Percentiles rank a stretch among this genome's conserved stretches.
These are phyloP conservation scores for Mastomys coucha DNA, from an alignment of 2,113 vertebrate species.

Conservation along the genomic window DNA sequence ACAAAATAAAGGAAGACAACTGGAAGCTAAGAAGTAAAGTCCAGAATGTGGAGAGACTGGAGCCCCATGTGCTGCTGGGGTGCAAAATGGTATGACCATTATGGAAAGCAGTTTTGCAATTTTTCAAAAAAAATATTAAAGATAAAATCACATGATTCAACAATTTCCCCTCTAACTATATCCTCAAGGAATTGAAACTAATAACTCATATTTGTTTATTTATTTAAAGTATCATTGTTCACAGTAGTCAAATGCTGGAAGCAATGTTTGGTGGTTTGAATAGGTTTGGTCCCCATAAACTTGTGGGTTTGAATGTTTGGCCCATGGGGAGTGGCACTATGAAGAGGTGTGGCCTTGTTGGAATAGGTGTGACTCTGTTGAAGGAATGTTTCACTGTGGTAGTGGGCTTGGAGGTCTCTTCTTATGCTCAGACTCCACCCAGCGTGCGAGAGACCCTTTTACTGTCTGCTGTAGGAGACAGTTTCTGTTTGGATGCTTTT, in stretches of 20 bases:
- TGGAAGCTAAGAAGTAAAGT: not conserved
- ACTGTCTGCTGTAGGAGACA: no score
- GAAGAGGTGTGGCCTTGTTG: no score
- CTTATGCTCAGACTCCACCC: no score
- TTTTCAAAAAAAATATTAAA: conserved; percentile 52
- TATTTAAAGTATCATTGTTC: not conserved
- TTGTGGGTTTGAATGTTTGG: no score
- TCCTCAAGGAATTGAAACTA: not conserved
- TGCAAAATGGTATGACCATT: not conserved
- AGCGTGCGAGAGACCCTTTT: no score
- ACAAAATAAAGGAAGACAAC: not conserved
- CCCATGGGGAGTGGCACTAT: no score
- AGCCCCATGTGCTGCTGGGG: not conserved
- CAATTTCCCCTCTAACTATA: not conserved
- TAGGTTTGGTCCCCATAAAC: no score
- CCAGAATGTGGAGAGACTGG: not conserved
- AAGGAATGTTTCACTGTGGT: no score
- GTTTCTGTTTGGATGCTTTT: no score
- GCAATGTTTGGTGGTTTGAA: no score
- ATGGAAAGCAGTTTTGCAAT: not conserved
- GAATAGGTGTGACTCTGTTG: no score
- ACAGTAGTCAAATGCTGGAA: not conserved
- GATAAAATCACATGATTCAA: not conserved
- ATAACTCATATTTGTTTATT: not conserved
- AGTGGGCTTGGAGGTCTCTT: no score